Evolutionary conservation across 2,113 vertebrate species (phyloP).

Genomic region (Hydropotes inermis): DNA sequence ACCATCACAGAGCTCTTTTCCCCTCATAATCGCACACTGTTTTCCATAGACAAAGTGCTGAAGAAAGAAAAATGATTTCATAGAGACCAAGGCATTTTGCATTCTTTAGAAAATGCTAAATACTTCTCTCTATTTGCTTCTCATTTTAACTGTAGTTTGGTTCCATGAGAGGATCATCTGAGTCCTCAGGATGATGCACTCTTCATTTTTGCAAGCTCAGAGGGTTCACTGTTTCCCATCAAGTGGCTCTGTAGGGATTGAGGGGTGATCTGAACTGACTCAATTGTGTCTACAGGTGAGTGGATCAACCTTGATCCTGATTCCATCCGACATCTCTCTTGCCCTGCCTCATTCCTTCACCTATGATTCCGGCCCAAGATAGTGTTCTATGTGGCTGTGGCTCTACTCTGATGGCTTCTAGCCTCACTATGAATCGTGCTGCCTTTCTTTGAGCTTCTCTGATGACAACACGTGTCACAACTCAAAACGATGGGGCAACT

Average conservation of each 20-base stretch:
- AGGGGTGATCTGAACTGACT: background rate
- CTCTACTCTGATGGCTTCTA: background rate
- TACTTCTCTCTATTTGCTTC: background rate
- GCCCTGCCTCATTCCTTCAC: background rate
- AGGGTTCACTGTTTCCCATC: background rate
- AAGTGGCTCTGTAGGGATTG: background rate
- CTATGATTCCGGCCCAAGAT: background rate
- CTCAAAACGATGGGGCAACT: background rate
- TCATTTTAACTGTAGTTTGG: background rate
- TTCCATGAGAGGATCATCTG: background rate
- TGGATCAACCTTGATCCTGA: background rate
- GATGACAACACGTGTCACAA: accelerated
- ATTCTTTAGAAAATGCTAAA: background rate
- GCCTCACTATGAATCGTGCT: background rate
- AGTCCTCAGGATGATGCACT: background rate
- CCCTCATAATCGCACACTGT: background rate
- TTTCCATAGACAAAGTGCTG: background rate
- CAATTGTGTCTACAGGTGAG: background rate
- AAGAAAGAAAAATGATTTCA: background rate
- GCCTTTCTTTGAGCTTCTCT: background rate
- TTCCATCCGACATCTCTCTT: accelerated
- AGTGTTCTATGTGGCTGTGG: accelerated
- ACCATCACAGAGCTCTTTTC: background rate
- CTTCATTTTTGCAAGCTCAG: background rate
- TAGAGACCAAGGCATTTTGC: background rate